These are phyloP conservation scores for Paratrypauchen microcephalus DNA, from an alignment of 2,797 vertebrate genomes.

Conservation along the genomic window DNA sequence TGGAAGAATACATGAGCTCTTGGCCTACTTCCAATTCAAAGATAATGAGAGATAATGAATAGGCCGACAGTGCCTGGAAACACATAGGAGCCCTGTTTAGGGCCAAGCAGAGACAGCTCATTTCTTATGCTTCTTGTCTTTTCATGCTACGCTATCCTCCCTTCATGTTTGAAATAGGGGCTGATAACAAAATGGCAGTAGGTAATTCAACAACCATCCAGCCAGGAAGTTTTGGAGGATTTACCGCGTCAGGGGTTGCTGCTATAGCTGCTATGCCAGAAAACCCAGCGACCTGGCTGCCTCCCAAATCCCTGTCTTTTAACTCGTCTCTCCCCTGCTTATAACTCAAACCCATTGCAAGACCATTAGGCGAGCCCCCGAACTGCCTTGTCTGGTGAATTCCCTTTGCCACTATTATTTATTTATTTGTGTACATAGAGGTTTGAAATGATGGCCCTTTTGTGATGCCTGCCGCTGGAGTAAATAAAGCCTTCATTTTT, in stretches of 20 bases:
- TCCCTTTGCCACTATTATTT: conserved; percentile 53
- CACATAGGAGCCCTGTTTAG: conserved; percentile 53
- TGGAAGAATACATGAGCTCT: conserved; percentile 50
- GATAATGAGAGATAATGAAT: conserved; percentile 76
- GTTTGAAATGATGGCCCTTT: conserved; percentile 68
- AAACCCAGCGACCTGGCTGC: conserved; percentile 63
- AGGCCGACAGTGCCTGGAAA: conserved; percentile 61
- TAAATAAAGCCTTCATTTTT: conserved; percentile 64
- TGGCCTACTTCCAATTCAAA: conserved; percentile 61
- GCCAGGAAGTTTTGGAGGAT: conserved; percentile 61
- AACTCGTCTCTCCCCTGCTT: conserved; percentile 48
- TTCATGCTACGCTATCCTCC: conserved; percentile 31
- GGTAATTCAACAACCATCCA: conserved; percentile 63
- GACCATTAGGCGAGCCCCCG: conserved; percentile 53
- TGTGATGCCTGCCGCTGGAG: conserved; percentile 31
- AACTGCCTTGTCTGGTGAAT: conserved; percentile 64
- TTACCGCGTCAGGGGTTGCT: conserved; percentile 65
- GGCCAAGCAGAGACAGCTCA: conserved; percentile 63
- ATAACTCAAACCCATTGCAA: conserved; percentile 65
- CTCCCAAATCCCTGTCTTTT: conserved; percentile 62
- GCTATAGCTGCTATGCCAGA: conserved; percentile 41
- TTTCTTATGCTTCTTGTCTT: conserved; percentile 54
- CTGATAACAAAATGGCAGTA: conserved; percentile 27
- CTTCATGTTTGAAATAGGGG: conserved; percentile 20
- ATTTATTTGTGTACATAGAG: conserved; percentile 68